A percentile compares a stretch with the other conserved stretches of the same genome.
Conservation (phyloP, 2,888 invertebrate genomes). For the Metallyticus violacea region DNA sequence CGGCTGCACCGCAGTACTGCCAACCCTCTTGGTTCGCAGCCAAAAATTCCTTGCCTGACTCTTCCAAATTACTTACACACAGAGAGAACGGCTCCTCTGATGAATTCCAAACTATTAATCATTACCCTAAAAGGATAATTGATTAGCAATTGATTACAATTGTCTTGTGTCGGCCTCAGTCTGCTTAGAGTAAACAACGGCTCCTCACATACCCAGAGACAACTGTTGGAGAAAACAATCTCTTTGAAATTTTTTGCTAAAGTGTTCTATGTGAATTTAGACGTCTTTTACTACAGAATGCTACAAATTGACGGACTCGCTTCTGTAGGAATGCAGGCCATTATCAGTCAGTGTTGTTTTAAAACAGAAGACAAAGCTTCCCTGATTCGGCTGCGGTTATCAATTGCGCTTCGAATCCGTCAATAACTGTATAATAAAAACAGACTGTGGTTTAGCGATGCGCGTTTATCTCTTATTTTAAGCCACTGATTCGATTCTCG, state of each 20-base stretch:
- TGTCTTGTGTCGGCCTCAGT: background rate
- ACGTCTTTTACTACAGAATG: no score
- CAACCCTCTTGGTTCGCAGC: background rate
- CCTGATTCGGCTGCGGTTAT: no score
- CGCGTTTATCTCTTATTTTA: no score
- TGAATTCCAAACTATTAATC: background rate
- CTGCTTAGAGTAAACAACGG: background rate
- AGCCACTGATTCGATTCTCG: no score
- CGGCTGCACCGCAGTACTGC: background rate
- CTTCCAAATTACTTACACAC: background rate
- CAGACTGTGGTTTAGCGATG: no score
- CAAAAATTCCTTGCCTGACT: background rate
- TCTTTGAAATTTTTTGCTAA: background rate
- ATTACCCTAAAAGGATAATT: background rate
- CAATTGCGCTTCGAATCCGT: no score
- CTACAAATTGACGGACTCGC: no score
- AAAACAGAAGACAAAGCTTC: no score
- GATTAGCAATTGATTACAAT: background rate
- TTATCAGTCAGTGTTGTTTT: no score
- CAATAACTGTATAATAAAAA: no score
- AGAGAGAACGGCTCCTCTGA: no score
- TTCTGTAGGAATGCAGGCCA: no score
- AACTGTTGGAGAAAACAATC: background rate
- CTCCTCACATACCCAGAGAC: background rate
- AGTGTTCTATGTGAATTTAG: background rate